Evolutionary conservation across 2,888 invertebrate species (phyloP), one percentile per base, ranked within the genome.

Genomic region (Hedya salicella): DNA sequence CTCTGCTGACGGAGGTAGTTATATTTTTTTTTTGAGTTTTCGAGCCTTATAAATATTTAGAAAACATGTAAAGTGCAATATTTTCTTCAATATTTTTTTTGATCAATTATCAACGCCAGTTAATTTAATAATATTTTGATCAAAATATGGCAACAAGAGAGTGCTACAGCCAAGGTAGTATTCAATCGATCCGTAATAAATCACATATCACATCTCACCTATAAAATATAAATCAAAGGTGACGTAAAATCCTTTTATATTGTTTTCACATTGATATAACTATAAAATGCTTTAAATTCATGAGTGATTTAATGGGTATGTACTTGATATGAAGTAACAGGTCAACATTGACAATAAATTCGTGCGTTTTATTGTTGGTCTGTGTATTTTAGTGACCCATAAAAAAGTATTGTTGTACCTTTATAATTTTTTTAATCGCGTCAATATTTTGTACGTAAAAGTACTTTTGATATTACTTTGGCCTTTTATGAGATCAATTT

Each of bases 231-330:
- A 91, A 91, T 91, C 91, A 91, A 79, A 70, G 71, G 79, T 81
- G 87, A 86, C 89, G 87, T 87, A 90, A 90, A 91, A 88, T 82
- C 90, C 87, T 88, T 89, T 89, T 89, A 88, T 90, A 90, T 91
- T 90, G 91, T 91, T 92, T 91, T 89, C 89, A 87, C 88, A 88
- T 81, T 76, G 82, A 87, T 86, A 87, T 87, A 85, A 88, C 88
- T 86, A 87, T 90, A 89, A 91, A 91, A 89, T 85, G 79, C 78
- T 89, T 87, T 85, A 87, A 89, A 90, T 88, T 87, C 89, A 89
- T 89, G 87, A 85, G 79, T 88, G 86, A 89, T 88, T 90, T 90
- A 89, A 90, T 85, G 81, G 79, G 76, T 82, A 80, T 77, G 76
- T 75, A 61, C 54, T 60, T 78, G 80, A 81, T 80, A 82, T 81